Percentiles rank a stretch among this genome's conserved stretches.
Evolutionary conservation across 2,113 vertebrate genomes (phyloP).

Genomic region (Lota lota): DNA sequence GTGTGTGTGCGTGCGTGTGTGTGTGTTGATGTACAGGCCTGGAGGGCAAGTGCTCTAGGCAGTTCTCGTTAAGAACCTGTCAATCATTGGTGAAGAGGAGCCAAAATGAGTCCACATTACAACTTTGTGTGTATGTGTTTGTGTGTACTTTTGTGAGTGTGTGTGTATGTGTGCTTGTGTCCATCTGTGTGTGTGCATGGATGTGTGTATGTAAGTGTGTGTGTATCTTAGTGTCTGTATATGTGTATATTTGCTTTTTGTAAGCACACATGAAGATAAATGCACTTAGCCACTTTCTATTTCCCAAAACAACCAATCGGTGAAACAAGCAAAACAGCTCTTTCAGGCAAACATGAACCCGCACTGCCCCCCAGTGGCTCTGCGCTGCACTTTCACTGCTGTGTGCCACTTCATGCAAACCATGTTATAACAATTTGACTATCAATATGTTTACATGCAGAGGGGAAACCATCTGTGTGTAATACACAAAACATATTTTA

Average conservation of each 20-base stretch:
- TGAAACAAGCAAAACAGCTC: constrained; percentile 2
- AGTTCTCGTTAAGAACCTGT: constrained; percentile 74
- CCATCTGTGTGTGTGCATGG: not conserved
- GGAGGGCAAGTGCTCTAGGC: constrained; percentile 71
- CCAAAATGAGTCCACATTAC: constrained; percentile 68
- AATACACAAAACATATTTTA: too few relatives aligned
- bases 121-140: constrained; percentile 40
- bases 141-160: constrained; percentile 37
- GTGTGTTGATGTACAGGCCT: constrained; percentile 71
- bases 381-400: not conserved
- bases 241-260: too few relatives aligned
- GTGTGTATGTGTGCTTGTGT: not conserved
- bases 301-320: constrained; percentile 37
- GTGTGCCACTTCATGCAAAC: not conserved
- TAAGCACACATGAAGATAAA: constrained; percentile 25
- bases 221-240: not conserved
- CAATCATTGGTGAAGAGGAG: constrained; percentile 70
- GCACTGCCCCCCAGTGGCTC: constrained; percentile 74
- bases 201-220: not conserved
- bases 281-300: constrained; percentile 60
- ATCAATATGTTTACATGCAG: too few relatives aligned
- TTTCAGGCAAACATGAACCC: constrained; percentile 44
- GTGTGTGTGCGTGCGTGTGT: constrained; percentile 45
- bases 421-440: not conserved
- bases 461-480: too few relatives aligned